Conservation (phyloP, 2,797 vertebrate species). For the Setipinna tenuifilis region DNA sequence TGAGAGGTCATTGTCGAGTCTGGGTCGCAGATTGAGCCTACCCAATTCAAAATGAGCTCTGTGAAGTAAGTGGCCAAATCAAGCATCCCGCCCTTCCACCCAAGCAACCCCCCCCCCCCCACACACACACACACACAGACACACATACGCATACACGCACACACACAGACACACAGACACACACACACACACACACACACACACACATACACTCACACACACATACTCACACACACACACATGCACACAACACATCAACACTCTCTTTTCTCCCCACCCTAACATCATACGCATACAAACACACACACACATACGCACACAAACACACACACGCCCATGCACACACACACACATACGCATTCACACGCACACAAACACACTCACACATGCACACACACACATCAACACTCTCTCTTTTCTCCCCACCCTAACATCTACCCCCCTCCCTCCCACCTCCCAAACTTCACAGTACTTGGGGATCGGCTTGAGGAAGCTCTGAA, state of each 20-base stretch:
- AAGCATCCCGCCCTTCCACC: constrained; percentile 64
- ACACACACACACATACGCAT: no score
- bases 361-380: no score
- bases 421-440: not conserved
- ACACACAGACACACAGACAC: not conserved
- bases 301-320: no score
- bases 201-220: no score
- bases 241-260: no score
- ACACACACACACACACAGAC: no score
- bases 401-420: no score
- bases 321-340: no score
- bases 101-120: not conserved
- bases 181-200: not conserved
- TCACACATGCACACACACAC: no score
- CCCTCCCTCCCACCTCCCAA: not conserved
- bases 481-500: constrained; percentile 40
- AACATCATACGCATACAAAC: no score
- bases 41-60: constrained; percentile 18
- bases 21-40: not conserved
- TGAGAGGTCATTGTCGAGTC: constrained; percentile 16
- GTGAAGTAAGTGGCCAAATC: constrained; percentile 42
- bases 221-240: no score
- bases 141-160: not conserved
- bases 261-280: no score
- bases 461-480: not conserved